Evolutionary conservation across 2,888 invertebrate genomes (phyloP).

Genomic region (Eutolmus rufibarbis): DNA sequence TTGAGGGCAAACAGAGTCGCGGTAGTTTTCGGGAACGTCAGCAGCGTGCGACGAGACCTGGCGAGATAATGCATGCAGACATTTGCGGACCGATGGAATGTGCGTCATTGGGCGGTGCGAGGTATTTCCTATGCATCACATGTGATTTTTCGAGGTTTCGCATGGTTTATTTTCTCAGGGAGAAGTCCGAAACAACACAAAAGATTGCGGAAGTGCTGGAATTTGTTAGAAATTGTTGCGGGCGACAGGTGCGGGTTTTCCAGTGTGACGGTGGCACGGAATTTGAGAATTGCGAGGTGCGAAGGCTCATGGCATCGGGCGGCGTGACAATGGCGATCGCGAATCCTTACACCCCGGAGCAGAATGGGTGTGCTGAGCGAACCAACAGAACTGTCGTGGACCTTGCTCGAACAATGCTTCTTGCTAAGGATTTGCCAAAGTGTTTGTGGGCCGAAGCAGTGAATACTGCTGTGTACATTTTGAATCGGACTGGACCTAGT

Average conservation of each 20-base stretch:
- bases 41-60: neutral
- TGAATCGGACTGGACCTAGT: constrained; percentile 48
- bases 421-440: constrained; percentile 46
- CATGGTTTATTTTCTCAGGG: constrained; percentile 39
- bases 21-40: neutral
- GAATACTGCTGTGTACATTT: constrained; percentile 49
- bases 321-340: constrained; percentile 29
- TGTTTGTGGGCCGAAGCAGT: constrained; percentile 59
- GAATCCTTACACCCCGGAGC: constrained; percentile 47
- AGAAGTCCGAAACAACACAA: constrained; percentile 28
- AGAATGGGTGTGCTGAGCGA: constrained; percentile 47
- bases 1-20: neutral
- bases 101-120: constrained; percentile 1
- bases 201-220: neutral
- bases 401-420: constrained; percentile 47
- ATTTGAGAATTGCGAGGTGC: constrained; percentile 28
- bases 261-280: constrained; percentile 39
- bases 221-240: neutral
- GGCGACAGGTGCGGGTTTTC: no score
- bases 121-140: constrained; percentile 42
- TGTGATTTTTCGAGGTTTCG: constrained; percentile 41
- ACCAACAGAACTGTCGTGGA: constrained; percentile 48
- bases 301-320: no score
- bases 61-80: constrained; percentile 36
- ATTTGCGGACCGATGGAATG: constrained; percentile 38